Percentiles rank a stretch among this genome's conserved stretches.
These are phyloP conservation scores for Cyclina sinensis DNA, from an alignment of 1,140 invertebrate species.

Conservation along the genomic window DNA sequence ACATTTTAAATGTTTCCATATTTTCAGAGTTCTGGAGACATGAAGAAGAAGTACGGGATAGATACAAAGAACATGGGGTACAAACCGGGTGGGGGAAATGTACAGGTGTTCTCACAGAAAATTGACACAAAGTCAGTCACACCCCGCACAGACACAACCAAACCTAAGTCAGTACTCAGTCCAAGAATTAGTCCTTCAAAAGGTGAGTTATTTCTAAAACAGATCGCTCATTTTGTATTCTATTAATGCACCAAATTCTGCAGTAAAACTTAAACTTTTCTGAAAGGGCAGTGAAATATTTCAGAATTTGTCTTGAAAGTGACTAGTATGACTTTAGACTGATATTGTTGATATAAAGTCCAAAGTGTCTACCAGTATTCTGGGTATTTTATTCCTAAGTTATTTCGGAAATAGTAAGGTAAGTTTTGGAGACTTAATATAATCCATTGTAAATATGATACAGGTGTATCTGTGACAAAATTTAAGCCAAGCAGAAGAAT, in stretches of 20 bases:
- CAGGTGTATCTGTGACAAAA: neutral
- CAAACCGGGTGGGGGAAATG: slow-evolving; percentile 76
- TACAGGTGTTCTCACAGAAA: slow-evolving; percentile 75
- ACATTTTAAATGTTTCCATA: too few species aligned
- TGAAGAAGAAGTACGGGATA: slow-evolving; percentile 70
- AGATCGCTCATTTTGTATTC: too few species aligned
- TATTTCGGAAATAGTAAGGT: neutral
- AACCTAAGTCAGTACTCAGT: slow-evolving; percentile 45
- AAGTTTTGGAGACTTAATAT: neutral
- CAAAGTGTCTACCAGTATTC: too few species aligned
- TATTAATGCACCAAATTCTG: too few species aligned
- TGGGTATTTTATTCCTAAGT: neutral
- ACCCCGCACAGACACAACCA: slow-evolving; percentile 68
- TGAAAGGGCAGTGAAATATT: too few species aligned
- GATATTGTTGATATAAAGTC: too few species aligned
- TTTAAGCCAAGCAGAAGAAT: neutral
- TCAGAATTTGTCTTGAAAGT: too few species aligned
- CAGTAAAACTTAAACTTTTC: too few species aligned
- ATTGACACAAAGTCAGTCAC: slow-evolving; percentile 66
- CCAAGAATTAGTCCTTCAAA: slow-evolving; percentile 28
- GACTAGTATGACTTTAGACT: too few species aligned
- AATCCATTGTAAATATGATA: slow-evolving; percentile 8
- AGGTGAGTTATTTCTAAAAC: too few species aligned
- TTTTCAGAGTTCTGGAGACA: slow-evolving; percentile 63
- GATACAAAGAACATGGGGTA: slow-evolving; percentile 71